Conservation (phyloP, 2,888 invertebrate genomes). For the Pyrochroa serraticornis region DNA sequence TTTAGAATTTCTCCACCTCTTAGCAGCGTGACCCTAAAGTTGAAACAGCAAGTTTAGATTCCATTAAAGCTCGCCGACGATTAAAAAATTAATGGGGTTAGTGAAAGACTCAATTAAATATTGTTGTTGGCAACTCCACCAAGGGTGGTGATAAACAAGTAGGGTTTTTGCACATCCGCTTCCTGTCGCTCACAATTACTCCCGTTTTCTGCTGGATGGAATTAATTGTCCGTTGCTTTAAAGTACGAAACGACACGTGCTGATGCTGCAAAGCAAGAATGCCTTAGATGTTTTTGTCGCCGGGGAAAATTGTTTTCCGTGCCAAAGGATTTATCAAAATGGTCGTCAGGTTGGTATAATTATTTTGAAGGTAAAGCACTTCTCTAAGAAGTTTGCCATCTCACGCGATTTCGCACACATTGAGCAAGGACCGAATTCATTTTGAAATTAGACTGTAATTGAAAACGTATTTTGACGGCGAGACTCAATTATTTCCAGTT, state of each 20-base stretch:
- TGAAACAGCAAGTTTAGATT: too few species aligned
- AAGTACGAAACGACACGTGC: constrained; percentile 26
- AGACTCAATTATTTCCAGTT: too few species aligned
- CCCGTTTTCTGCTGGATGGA: constrained; percentile 26
- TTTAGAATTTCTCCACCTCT: constrained; percentile 2
- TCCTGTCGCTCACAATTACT: constrained; percentile 21
- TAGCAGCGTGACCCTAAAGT: not conserved
- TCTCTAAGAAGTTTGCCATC: constrained; percentile 11
- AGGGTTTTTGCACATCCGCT: constrained; percentile 6
- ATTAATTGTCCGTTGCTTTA: constrained; percentile 27
- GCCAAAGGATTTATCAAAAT: constrained; percentile 32
- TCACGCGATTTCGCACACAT: not conserved
- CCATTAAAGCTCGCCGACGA: too few species aligned
- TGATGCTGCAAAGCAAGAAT: constrained; percentile 22
- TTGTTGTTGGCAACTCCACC: not conserved
- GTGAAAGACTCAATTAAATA: not conserved
- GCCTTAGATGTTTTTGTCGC: constrained; percentile 29
- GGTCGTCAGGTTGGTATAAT: constrained; percentile 24
- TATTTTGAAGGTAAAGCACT: constrained; percentile 26
- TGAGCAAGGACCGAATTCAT: not conserved
- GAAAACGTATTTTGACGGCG: too few species aligned
- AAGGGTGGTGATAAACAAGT: not conserved
- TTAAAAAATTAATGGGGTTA: not conserved
- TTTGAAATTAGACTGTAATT: too few species aligned
- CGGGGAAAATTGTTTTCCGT: constrained; percentile 26